Percentiles rank a stretch among this genome's conserved stretches.
Conservation (phyloP, 2,888 invertebrate species). For the Helleia helle region DNA sequence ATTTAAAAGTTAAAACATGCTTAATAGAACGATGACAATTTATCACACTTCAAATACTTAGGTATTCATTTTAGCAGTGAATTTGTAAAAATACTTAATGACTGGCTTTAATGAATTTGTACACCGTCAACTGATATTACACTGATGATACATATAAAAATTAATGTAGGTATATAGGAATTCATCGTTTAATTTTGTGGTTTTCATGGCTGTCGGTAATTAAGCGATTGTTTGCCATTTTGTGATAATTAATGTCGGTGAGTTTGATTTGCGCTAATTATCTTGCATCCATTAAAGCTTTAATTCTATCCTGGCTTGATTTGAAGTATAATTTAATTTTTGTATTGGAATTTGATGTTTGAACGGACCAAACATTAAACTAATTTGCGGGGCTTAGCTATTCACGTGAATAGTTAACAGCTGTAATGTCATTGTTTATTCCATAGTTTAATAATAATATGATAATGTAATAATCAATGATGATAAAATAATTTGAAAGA, state of each 20-base stretch:
- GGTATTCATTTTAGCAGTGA: too few species aligned
- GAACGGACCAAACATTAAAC: conserved; percentile 11
- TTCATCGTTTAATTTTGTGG: conserved; percentile 56
- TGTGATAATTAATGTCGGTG: conserved; percentile 61
- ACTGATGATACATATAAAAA: too few species aligned
- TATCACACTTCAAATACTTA: too few species aligned
- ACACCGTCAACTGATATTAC: too few species aligned
- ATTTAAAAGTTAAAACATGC: too few species aligned
- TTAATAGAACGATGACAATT: too few species aligned
- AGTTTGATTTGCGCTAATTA: conserved; percentile 70
- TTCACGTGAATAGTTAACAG: not conserved
- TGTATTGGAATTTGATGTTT: conserved; percentile 19
- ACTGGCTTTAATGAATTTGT: too few species aligned
- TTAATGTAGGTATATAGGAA: conserved; percentile 25
- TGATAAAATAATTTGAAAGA: too few species aligned
- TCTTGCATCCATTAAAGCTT: conserved; percentile 53
- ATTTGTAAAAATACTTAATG: too few species aligned
- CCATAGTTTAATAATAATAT: too few species aligned
- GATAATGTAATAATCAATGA: too few species aligned
- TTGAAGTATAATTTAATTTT: conserved; percentile 23
- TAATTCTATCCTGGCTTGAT: conserved; percentile 31
- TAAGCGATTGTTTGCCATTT: conserved; percentile 69
- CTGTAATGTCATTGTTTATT: not conserved
- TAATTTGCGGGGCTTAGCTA: not conserved
- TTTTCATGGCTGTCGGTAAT: conserved; percentile 59